Evolutionary conservation across 2,113 vertebrate species (phyloP).

Genomic region (Planiliza haematocheilus): DNA sequence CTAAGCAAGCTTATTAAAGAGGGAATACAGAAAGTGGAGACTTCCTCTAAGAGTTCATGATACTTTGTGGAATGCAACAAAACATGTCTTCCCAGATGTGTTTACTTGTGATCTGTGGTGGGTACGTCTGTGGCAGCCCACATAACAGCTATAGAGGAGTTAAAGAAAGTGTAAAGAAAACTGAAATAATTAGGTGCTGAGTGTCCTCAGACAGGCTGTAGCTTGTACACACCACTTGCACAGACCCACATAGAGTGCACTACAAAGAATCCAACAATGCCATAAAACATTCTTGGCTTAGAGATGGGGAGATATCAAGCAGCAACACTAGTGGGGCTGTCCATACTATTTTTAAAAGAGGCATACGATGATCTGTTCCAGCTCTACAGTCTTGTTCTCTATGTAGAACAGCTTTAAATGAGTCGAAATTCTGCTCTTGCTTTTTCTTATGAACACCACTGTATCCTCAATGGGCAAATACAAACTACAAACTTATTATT

Average conservation of each 20-base stretch:
- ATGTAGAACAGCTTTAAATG: no score
- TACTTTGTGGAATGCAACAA: neutral
- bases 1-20: no score
- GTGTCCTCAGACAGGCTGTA: neutral
- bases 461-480: no score
- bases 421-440: no score
- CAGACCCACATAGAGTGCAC: neutral
- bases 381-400: no score
- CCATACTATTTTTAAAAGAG: neutral
- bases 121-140: neutral
- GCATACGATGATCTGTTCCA: neutral
- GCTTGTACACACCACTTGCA: neutral
- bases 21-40: no score
- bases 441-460: no score
- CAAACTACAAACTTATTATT: no score
- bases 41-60: no score
- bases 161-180: neutral
- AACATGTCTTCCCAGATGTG: neutral
- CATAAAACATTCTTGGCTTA: constrained; percentile 1
- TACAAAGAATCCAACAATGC: neutral
- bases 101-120: neutral
- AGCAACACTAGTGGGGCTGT: neutral
- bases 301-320: neutral
- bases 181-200: neutral
- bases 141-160: neutral